phyloP scores from a whole-genome alignment of 2,888 invertebrate genomes.

The Luffia ferchaultella region DNA sequence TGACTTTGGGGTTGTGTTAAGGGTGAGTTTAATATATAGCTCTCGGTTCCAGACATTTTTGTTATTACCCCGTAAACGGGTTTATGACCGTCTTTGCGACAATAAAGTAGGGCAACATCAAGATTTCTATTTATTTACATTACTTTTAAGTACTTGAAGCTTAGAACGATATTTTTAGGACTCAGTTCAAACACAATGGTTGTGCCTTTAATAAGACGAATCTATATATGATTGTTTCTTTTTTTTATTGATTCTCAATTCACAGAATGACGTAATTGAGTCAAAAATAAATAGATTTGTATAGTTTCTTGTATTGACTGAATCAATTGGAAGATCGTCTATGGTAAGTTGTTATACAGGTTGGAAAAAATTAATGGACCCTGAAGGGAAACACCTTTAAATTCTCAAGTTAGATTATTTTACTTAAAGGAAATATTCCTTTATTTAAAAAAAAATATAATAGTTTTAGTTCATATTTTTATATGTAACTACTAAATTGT shows the following conservation, averaged over 20 bases:
- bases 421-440: too few species aligned
- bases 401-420: too few species aligned
- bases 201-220: not conserved
- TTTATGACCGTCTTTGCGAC: not conserved
- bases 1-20: not conserved
- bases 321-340: too few species aligned
- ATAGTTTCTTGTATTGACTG: too few species aligned
- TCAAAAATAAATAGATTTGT: not conserved
- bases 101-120: not conserved
- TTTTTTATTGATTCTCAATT: not conserved
- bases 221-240: not conserved
- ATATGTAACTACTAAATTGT: not conserved
- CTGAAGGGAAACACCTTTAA: too few species aligned
- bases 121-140: not conserved
- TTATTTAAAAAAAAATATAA: too few species aligned
- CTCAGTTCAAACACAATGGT: not conserved
- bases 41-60: not conserved
- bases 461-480: not conserved
- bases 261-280: not conserved
- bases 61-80: not conserved
- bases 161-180: not conserved
- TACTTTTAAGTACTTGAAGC: not conserved
- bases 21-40: not conserved
- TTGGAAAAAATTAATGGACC: too few species aligned
- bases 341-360: too few species aligned